Evolutionary conservation across 2,888 invertebrate species (phyloP), one percentile per base, ranked within the genome.

Genomic region (Scaeva pyrastri): DNA sequence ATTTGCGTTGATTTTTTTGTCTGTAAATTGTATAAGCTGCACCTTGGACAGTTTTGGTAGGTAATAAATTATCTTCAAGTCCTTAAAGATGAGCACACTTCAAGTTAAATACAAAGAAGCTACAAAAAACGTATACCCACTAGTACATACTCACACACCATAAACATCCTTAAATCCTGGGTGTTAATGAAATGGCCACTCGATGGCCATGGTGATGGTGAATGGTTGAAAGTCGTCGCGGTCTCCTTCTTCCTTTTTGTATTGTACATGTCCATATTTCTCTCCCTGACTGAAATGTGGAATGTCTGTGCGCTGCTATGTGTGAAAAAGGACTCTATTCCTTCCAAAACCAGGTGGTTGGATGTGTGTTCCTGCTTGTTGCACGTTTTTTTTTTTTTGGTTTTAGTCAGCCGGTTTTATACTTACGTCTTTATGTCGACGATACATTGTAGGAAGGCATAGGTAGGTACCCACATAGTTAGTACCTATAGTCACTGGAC

Each of bases 171-270:
- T 70, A 39, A 52, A 50, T 60, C 52, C n/a, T 55, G 23, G 62
- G 64, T 74, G 76, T 64, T 70, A 86, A 81, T 86, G 76, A 86
- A 86, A 85, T 41, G 56, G 81, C 81, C 73, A 81, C 77, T 77
- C n/a, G n/a, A n/a, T n/a, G n/a, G n/a, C n/a, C n/a, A n/a, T n/a
- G n/a, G n/a, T n/a, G n/a, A n/a, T n/a, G n/a, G n/a, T 71, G 62
- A 31, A 70, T 73, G 71, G 68, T 72, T 71, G 71, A 43, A 58
- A 70, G 55, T 31, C 19, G 11, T 72, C 72, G 12, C 31, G 6
- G 50, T 56, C 71, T 50, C 31, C 19, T 10, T n/a, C n/a, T 21
- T 36, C 41, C 41, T 16, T 39, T 14, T 36, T 64, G 64, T 56
- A 26, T 36, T 31, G 23, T 55, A 23, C n/a, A 21, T n/a, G 52